Percentiles rank a stretch among this genome's conserved stretches.
Conservation (phyloP, 1,140 invertebrate species). For the Tetramorium simillimum region DNA sequence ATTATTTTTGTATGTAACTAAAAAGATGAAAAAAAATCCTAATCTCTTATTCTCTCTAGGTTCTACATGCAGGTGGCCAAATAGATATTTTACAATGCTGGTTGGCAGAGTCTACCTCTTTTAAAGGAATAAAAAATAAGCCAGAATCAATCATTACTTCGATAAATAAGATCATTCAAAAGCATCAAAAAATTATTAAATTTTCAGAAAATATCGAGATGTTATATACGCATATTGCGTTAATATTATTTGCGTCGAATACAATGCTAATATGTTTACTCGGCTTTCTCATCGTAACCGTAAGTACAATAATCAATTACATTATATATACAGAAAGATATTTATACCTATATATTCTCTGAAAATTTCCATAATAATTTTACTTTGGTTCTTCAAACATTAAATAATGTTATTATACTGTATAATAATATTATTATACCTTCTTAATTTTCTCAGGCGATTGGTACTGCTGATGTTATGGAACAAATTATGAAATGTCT, state of each 20-base stretch:
- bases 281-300: conserved; percentile 31
- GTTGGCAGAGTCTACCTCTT: neutral
- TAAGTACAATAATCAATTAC: neutral
- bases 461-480: neutral
- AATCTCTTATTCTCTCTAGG: neutral
- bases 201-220: conserved; percentile 8
- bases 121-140: neutral
- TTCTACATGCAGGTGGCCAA: conserved; percentile 19
- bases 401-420: neutral
- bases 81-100: neutral
- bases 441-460: conserved; percentile 12
- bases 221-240: neutral
- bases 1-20: neutral
- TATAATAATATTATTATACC: neutral
- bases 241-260: conserved; percentile 3
- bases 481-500: conserved; percentile 10
- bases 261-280: conserved; percentile 7
- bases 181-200: conserved; percentile 28
- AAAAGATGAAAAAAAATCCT: neutral
- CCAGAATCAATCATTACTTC: neutral
- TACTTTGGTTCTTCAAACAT: neutral
- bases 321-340: neutral
- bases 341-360: neutral
- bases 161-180: neutral
- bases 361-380: neutral